These are phyloP conservation scores for Beroe forskalii DNA, from an alignment of 37 sponge, comb jelly and placozoan species.

Conservation along the genomic window DNA sequence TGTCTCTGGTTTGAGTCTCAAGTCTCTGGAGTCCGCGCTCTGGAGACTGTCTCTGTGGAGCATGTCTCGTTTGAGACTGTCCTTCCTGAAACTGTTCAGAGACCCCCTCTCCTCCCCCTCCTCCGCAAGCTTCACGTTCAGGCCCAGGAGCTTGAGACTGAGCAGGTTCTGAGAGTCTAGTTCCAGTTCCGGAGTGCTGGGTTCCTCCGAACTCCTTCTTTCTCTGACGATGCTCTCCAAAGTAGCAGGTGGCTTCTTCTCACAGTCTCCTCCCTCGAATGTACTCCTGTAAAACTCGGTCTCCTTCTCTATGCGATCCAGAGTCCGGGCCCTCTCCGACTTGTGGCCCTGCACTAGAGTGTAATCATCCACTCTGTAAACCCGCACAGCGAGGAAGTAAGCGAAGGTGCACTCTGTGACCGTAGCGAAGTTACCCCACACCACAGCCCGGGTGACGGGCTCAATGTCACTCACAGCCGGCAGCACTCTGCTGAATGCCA, in stretches of 20 bases:
- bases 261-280: neutral
- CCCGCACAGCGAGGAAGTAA: slow-evolving; percentile 10
- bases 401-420: slow-evolving; percentile 27
- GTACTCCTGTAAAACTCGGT: neutral
- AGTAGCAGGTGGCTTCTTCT: neutral
- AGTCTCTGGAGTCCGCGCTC: neutral
- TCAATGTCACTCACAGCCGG: slow-evolving; percentile 17
- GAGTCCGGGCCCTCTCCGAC: neutral
- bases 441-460: slow-evolving; percentile 37
- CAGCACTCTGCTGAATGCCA: slow-evolving; percentile 10
- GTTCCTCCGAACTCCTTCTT: neutral
- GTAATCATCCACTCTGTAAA: slow-evolving; percentile 27
- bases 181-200: slow-evolving; percentile 23
- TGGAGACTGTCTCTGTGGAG: neutral
- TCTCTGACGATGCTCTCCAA: neutral
- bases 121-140: slow-evolving; percentile 3
- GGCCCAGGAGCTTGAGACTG: slow-evolving; percentile 28
- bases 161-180: slow-evolving; percentile 13
- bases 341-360: neutral
- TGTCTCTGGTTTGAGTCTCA: neutral
- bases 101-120: neutral
- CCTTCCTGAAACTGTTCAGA: slow-evolving; percentile 2
- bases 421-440: slow-evolving; percentile 56
- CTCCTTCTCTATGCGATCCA: neutral
- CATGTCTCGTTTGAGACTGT: neutral